A percentile compares a stretch with the other conserved stretches of the same genome.
Evolutionary conservation across 2,888 invertebrate genomes (phyloP).

Genomic region (Drosophila cognata): DNA sequence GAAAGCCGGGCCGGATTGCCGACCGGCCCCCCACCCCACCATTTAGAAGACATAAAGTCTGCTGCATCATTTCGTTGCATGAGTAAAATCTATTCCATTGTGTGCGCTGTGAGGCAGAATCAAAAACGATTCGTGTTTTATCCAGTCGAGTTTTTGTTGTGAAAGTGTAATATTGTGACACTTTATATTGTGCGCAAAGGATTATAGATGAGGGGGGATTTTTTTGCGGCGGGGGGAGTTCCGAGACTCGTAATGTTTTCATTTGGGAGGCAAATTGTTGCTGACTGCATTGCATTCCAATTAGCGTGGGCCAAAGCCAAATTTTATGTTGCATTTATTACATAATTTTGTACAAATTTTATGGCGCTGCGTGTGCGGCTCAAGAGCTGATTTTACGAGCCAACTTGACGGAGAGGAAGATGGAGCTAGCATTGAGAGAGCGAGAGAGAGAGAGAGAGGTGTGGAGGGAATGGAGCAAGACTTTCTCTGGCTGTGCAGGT

Average conservation of each 20-base stretch:
- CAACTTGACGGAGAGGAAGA: conserved; percentile 18
- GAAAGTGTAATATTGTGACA: conserved; percentile 84
- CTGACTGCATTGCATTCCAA: conserved; percentile 76
- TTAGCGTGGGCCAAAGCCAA: conserved; percentile 70
- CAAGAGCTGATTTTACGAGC: conserved; percentile 69
- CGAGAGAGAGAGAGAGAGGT: not conserved
- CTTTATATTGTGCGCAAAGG: conserved; percentile 78
- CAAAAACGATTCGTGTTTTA: conserved; percentile 65
- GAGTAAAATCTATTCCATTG: conserved; percentile 23
- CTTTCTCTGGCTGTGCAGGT: conserved; percentile 60
- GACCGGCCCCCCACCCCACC: not conserved
- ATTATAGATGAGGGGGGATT: conserved; percentile 53
- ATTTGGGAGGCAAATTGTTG: conserved; percentile 56
- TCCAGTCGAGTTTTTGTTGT: conserved; percentile 64
- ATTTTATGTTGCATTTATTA: conserved; percentile 81
- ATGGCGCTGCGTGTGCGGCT: conserved; percentile 67
- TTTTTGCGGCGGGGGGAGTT: not conserved
- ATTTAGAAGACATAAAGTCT: conserved; percentile 73
- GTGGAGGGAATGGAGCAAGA: conserved; percentile 6
- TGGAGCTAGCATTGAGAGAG: not conserved
- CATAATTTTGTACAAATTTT: conserved; percentile 76
- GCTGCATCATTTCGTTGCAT: conserved; percentile 27
- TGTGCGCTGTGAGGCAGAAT: conserved; percentile 53
- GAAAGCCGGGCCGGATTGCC: conserved; percentile 46
- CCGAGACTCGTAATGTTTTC: conserved; percentile 48